Evolutionary conservation across 1,140 invertebrate genomes (phyloP), one percentile per base, ranked within the genome.

Genomic region (Pogonus chalceus): DNA sequence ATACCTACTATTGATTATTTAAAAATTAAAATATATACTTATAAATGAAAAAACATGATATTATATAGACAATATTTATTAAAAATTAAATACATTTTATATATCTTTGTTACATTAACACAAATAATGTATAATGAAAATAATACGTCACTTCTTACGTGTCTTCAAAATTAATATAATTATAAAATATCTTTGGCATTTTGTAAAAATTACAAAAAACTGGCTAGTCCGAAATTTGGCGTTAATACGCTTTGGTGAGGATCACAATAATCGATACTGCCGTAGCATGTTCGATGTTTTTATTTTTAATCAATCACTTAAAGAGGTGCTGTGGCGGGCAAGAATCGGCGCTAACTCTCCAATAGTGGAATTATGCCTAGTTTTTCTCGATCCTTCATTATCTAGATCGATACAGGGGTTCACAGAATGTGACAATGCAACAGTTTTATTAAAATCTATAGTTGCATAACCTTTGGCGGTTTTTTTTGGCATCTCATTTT

Each of bases 401-500:
- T 80, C 72, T 51, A 76, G 65, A 12, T 78, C 74, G 53, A 72
- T 61, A 61, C 73, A 73, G 1, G 77, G 72, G 66, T 80, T 75
- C 58, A 77, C 65, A 53, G 78, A 76, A 64, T 84, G 73, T 9
- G 83, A 86, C n/a, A 96, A 72, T 14, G 92, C 92, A 23, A 83
- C 84, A 1, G 92, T 96, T 69, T 88, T 90, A 62, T 93, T 85
- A 69, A 96, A 95, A 72, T 96, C 93, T 54, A 96, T 96, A 0
- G 85, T 91, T 9, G 90, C 91, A 64, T 96, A 96, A 46, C 88
- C 87, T 62, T 87, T 82, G 20, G 61, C 66, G 52, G 21, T 49
- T 53, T 56, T 52, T 7, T 20, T 49, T 49, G 16, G n/a, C 23
- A 16, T 24, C 23, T 49, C 16, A 61, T 64, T 37, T 69, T 71